These are phyloP conservation scores for Hylaeus volcanicus DNA, from an alignment of 1,140 invertebrate genomes.

Conservation along the genomic window DNA sequence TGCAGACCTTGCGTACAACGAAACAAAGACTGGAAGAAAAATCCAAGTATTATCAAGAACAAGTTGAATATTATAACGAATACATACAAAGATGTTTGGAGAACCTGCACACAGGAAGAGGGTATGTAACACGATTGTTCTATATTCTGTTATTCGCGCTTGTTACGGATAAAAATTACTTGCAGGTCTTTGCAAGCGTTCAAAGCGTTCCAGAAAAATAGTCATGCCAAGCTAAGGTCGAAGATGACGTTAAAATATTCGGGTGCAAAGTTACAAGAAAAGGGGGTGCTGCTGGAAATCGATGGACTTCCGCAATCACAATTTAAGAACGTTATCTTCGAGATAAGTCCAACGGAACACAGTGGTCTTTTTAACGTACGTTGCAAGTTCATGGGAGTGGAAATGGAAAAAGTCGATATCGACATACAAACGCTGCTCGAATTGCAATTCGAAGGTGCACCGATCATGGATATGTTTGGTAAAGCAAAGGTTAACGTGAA, in stretches of 20 bases:
- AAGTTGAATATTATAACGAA: slow-evolving; percentile 89
- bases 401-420: slow-evolving; percentile 88
- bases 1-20: slow-evolving; percentile 84
- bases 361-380: slow-evolving; percentile 87
- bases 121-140: slow-evolving; percentile 76
- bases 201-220: slow-evolving; percentile 79
- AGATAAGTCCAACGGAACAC: slow-evolving; percentile 86
- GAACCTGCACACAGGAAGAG: slow-evolving; percentile 87
- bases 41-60: slow-evolving; percentile 88
- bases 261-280: slow-evolving; percentile 87
- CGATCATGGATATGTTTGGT: slow-evolving; percentile 90
- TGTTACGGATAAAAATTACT: slow-evolving; percentile 49
- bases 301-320: slow-evolving; percentile 85
- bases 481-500: slow-evolving; percentile 91
- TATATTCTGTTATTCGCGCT: not conserved
- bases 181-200: slow-evolving; percentile 81
- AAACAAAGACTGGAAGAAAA: slow-evolving; percentile 86
- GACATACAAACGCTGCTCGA: slow-evolving; percentile 89
- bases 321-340: slow-evolving; percentile 90
- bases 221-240: slow-evolving; percentile 81
- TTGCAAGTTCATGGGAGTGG: slow-evolving; percentile 90
- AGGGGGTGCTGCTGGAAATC: slow-evolving; percentile 88
- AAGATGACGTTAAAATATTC: slow-evolving; percentile 87
- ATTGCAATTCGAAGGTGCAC: slow-evolving; percentile 89
- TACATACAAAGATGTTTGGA: slow-evolving; percentile 89